Evolutionary conservation across 35 echinoderm and acorn worm species (phyloP).

Genomic region (Chiridota heheva): DNA sequence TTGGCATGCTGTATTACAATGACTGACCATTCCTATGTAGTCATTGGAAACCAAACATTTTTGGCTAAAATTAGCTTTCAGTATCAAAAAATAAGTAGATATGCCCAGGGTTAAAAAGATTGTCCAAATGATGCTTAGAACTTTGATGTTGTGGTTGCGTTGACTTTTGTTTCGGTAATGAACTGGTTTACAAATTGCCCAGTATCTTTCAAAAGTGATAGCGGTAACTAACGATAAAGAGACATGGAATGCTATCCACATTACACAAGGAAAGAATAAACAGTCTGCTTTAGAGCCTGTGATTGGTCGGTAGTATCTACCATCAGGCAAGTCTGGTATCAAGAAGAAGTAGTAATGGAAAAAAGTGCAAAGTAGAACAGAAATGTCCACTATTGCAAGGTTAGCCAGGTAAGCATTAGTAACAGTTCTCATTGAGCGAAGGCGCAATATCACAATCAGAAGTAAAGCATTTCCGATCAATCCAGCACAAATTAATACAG

Average conservation of each 20-base stretch:
- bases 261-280: slow-evolving; percentile 6
- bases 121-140: too few species aligned
- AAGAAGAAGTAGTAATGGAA: slow-evolving; percentile 27
- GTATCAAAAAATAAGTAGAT: too few species aligned
- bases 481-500: too few species aligned
- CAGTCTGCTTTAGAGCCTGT: slow-evolving; percentile 5
- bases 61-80: too few species aligned
- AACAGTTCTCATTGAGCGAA: slow-evolving; percentile 35
- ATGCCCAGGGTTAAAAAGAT: too few species aligned
- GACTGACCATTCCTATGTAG: too few species aligned
- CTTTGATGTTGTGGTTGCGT: too few species aligned
- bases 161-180: too few species aligned
- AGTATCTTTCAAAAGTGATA: slow-evolving; percentile 36
- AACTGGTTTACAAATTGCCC: slow-evolving; percentile 49
- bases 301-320: slow-evolving; percentile 2
- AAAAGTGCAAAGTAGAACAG: neutral
- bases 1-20: too few species aligned
- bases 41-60: too few species aligned
- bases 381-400: slow-evolving; percentile 32
- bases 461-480: slow-evolving; percentile 35
- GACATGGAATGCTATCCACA: slow-evolving; percentile 14
- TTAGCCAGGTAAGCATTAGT: slow-evolving; percentile 50
- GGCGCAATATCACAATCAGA: slow-evolving; percentile 30
- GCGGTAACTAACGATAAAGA: slow-evolving; percentile 39
- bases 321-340: slow-evolving; percentile 4